Evolutionary conservation across 2,113 vertebrate genomes (phyloP).

Genomic region (Acanthochromis polyacanthus): DNA sequence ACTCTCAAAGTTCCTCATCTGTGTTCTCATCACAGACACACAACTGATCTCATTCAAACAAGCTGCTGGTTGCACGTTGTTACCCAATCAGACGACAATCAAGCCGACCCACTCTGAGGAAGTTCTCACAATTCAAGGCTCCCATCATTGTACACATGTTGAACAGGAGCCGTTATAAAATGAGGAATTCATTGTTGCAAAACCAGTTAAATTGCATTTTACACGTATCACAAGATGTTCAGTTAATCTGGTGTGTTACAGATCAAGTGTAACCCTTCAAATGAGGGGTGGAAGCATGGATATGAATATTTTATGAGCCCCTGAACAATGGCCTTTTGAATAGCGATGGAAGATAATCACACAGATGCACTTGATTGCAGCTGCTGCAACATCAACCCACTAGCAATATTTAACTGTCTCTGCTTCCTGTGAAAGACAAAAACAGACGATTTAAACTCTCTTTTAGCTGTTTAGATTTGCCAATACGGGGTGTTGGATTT

Average conservation of each 20-base stretch:
- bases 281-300: slow-evolving; percentile 45
- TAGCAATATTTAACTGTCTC: neutral
- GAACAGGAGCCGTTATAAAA: slow-evolving; percentile 35
- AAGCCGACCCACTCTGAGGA: slow-evolving; percentile 25
- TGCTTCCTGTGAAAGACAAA: neutral
- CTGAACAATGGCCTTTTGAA: slow-evolving; percentile 61
- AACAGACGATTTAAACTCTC: neutral
- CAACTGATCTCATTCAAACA: slow-evolving; percentile 12
- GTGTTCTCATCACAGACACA: slow-evolving; percentile 11
- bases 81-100: slow-evolving; percentile 12
- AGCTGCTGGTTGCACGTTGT: slow-evolving; percentile 18
- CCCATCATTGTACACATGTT: neutral
- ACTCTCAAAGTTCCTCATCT: slow-evolving; percentile 23
- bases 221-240: slow-evolving; percentile 45
- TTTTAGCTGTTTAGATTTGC: neutral
- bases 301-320: slow-evolving; percentile 74
- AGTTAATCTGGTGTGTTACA: slow-evolving; percentile 40
- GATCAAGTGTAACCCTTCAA: slow-evolving; percentile 38
- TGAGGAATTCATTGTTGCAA: slow-evolving; percentile 49
- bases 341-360: slow-evolving; percentile 44
- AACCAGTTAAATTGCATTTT: slow-evolving; percentile 41
- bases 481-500: neutral
- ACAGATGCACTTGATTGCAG: slow-evolving; percentile 64
- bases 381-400: slow-evolving; percentile 39
- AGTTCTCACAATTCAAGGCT: slow-evolving; percentile 17